Conservation (phyloP, 23 tunicate genomes). For the Ciona savignyi region DNA sequence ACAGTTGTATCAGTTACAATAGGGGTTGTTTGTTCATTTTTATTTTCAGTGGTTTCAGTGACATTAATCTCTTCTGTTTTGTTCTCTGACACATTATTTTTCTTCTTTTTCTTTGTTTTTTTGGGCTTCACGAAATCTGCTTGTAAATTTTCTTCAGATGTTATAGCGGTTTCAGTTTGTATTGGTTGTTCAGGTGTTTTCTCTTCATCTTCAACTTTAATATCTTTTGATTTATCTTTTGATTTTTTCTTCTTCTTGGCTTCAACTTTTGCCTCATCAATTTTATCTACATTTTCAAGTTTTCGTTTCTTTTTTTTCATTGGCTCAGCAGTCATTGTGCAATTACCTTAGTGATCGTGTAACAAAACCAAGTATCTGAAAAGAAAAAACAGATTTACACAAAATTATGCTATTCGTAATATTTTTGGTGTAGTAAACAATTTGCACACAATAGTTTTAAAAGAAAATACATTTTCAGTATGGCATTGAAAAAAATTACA, state of each 20-base stretch:
- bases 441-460: too few relatives aligned
- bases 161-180: background rate
- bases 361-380: too few relatives aligned
- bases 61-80: slow-evolving; percentile 9
- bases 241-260: background rate
- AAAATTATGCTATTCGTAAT: too few relatives aligned
- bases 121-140: slow-evolving; percentile 6
- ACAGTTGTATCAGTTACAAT: background rate
- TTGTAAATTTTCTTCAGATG: slow-evolving; percentile 8
- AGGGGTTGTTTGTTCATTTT: background rate
- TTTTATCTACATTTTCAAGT: background rate
- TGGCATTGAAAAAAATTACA: slow-evolving; percentile 13
- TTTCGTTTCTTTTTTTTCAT: slow-evolving; percentile 7
- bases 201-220: background rate
- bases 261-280: background rate
- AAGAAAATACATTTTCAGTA: too few relatives aligned
- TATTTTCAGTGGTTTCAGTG: background rate
- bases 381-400: background rate
- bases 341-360: too few relatives aligned
- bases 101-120: background rate
- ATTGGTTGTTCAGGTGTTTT: slow-evolving; percentile 9
- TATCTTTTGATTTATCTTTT: background rate
- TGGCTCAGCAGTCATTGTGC: background rate
- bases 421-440: too few relatives aligned
- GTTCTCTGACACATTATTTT: background rate